Evolutionary conservation across 1,140 invertebrate genomes (phyloP), one percentile per base, ranked within the genome.

Genomic region (Chymomyza costata): DNA sequence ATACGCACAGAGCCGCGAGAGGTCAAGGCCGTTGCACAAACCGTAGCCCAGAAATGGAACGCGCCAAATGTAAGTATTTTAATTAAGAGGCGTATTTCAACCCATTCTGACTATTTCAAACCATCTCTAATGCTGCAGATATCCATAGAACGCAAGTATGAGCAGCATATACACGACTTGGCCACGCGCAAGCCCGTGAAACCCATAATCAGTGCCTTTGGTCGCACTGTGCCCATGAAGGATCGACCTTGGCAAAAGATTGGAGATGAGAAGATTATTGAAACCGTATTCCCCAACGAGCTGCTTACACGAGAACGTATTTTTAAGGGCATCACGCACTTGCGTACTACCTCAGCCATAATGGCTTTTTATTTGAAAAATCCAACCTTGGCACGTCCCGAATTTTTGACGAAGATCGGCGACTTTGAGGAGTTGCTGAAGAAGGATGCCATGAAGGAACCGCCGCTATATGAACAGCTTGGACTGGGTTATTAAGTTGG

Each of bases 1-100:
- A 76, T 85, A 2, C 66, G 83, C 37, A 84, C 74, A 1, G 82
- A 85, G 37, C 83, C 83, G 8, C 84, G 85, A 31, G 78, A 85
- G 43, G 76, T 85, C 1, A 83, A 83, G 11, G 83, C 80, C 13
- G 78, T 85, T 18, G 78, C 83, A 3, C 71, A 84, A 52, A 71
- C 81, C 1, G 74, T 85, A 0, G 83, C 83, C 15, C 66, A 84
- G 11, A 83, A 83, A 44, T 84, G 78, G 82, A 85, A 85, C 35
- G 68, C 82, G 2, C 83, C 81, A 2, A 54, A 85, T 48, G 83
- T 85, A 17, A 44, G 61, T 52, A 11, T 40, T 17, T 11, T 8
- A 25, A 6, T 15, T n/a, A 5, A 19, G 3, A 40, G 15, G 15
- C 6, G n/a, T n/a, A n/a, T n/a, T n/a, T n/a, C n/a, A n/a, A n/a